A percentile compares a stretch with the other conserved stretches of the same genome.
Evolutionary conservation across 2,888 invertebrate genomes (phyloP).

Genomic region (Polylopha cassiicola): DNA sequence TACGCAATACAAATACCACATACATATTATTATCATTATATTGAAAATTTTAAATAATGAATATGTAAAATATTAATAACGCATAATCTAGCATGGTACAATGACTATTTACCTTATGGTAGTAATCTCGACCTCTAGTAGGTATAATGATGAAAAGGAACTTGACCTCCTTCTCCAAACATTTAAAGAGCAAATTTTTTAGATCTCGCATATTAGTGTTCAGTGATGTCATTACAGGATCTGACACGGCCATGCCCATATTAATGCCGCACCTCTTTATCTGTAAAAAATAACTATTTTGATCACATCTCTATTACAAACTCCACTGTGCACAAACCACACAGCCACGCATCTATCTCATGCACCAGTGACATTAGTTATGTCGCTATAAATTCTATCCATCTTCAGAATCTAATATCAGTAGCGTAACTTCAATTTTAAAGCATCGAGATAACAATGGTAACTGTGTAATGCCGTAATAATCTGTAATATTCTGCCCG

Average conservation of each 20-base stretch:
- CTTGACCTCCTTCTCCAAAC: conserved; percentile 43
- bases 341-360: too few species aligned
- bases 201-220: conserved; percentile 41
- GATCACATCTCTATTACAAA: too few species aligned
- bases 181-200: conserved; percentile 33
- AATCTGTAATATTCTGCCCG: too few species aligned
- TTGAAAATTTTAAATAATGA: conserved; percentile 1
- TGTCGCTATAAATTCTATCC: too few species aligned
- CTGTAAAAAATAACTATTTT: conserved; percentile 41
- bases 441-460: too few species aligned
- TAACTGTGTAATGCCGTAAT: too few species aligned
- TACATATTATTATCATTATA: background rate
- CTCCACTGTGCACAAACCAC: too few species aligned
- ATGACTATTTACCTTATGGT: conserved; percentile 55
- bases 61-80: background rate
- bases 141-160: conserved; percentile 81
- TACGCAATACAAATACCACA: background rate
- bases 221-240: conserved; percentile 36
- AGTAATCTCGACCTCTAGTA: conserved; percentile 52
- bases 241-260: conserved; percentile 52
- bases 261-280: conserved; percentile 39
- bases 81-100: background rate
- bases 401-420: too few species aligned
- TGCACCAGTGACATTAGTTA: too few species aligned
- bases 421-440: too few species aligned